Evolutionary conservation across 2,888 invertebrate genomes (phyloP).

Genomic region (Lepetodrilus schrolli): DNA sequence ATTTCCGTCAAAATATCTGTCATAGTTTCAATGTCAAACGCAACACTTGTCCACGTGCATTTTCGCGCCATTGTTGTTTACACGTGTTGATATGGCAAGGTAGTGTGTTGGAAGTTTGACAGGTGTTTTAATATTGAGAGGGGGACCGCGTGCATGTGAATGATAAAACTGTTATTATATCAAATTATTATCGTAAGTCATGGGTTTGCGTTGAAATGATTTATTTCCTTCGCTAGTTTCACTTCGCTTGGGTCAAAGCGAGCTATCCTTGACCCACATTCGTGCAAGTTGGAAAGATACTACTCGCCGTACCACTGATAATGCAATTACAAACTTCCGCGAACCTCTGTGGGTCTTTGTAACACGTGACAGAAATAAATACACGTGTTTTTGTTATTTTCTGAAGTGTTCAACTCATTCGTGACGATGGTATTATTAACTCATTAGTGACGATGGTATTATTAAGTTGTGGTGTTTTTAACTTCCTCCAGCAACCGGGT

Average conservation of each 20-base stretch:
- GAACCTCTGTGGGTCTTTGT: not conserved
- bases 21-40: not conserved
- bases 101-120: not conserved
- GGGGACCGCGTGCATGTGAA: not conserved
- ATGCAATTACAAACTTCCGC: not conserved
- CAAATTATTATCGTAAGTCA: not conserved
- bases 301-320: not conserved
- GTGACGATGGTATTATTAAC: no score
- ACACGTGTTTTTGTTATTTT: no score
- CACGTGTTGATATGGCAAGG: slow-evolving; percentile 27
- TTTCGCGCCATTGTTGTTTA: slow-evolving; percentile 36
- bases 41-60: slow-evolving; percentile 32
- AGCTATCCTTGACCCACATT: slow-evolving; percentile 44
- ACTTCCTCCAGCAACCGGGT: no score
- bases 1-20: not conserved
- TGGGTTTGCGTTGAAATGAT: not conserved
- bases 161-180: not conserved
- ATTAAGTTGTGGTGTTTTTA: no score
- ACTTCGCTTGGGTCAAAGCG: not conserved
- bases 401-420: no score
- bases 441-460: no score
- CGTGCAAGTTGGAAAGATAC: slow-evolving; percentile 36
- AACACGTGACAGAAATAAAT: no score
- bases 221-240: not conserved
- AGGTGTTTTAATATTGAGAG: not conserved